Evolutionary conservation across 2,888 invertebrate species (phyloP), one percentile per base, ranked within the genome.

Genomic region (Seira musarum): DNA sequence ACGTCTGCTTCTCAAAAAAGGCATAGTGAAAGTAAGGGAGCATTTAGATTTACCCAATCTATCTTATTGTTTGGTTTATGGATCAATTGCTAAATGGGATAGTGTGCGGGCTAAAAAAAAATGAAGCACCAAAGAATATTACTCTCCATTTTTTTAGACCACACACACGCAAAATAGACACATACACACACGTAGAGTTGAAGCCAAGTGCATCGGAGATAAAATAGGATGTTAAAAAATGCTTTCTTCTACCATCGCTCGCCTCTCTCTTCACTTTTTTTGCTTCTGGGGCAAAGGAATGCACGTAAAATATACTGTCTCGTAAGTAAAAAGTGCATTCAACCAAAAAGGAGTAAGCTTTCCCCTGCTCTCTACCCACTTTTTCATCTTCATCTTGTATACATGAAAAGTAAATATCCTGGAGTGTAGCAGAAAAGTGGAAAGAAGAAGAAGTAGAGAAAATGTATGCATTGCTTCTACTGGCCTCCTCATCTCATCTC

Each of bases 191-290:
- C 17, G 21, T 10, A 67, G 49, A n/a, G n/a, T n/a, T 46, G 67
- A 61, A 78, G 71, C 66, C 78, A 78, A 78, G 78, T 71, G 78
- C 71, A 66, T 78, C 71, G 60, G 61, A 49, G 71, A 71, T 78
- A 71, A 78, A 71, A 74, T n/a, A 35, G 30, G 3, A 5, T 10
- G 57, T 67, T 61, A 71, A 64, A 78, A 64, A 78, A 78, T 57
- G 66, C 71, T 71, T 70, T 78, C 65, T 78, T 24, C 77, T 35
- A 30, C 57, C 40, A 67, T n/a, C 40, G 17, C 15, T 10, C 61
- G 1, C 1, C 67, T 25, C 30, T 30, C 2, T 65, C 6, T 65
- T 10, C 22, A 19, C 49, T 3, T 46, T 77, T 57, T 17, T 5
- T 21, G 64, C 25, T 25, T 25, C 21, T 17, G 25, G n/a, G 25